Evolutionary conservation across 2,113 vertebrate genomes (phyloP).

Genomic region (Lophochroa leadbeateri): DNA sequence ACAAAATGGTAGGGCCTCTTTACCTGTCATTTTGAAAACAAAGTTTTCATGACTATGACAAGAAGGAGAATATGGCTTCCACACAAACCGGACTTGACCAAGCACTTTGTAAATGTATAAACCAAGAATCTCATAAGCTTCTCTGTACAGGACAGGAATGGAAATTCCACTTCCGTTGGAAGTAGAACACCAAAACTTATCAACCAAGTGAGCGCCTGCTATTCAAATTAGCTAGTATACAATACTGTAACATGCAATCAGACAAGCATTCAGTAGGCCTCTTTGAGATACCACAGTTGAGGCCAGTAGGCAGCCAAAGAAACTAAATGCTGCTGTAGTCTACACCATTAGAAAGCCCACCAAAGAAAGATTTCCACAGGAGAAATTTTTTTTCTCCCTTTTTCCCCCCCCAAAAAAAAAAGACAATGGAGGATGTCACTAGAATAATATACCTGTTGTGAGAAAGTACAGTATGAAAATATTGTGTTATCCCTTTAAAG

Average conservation of each 20-base stretch:
- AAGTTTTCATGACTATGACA: background rate
- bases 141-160: background rate
- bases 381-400: background rate
- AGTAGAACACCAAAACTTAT: background rate
- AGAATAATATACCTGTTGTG: background rate
- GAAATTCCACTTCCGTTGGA: background rate
- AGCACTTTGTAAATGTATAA: background rate
- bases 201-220: background rate
- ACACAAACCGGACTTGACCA: background rate
- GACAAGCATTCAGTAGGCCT: background rate
- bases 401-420: accelerated
- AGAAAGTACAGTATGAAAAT: background rate
- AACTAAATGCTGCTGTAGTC: background rate
- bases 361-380: background rate
- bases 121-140: background rate
- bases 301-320: background rate
- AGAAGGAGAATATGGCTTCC: background rate
- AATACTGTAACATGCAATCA: background rate
- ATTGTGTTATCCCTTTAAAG: background rate
- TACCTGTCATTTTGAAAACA: background rate
- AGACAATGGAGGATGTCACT: background rate
- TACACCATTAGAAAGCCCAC: background rate
- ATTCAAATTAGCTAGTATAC: background rate
- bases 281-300: background rate
- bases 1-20: background rate